Evolutionary conservation across 2,797 vertebrate species (phyloP), one percentile per base, ranked within the genome.

Genomic region (Otolemur crassicaudatus): DNA sequence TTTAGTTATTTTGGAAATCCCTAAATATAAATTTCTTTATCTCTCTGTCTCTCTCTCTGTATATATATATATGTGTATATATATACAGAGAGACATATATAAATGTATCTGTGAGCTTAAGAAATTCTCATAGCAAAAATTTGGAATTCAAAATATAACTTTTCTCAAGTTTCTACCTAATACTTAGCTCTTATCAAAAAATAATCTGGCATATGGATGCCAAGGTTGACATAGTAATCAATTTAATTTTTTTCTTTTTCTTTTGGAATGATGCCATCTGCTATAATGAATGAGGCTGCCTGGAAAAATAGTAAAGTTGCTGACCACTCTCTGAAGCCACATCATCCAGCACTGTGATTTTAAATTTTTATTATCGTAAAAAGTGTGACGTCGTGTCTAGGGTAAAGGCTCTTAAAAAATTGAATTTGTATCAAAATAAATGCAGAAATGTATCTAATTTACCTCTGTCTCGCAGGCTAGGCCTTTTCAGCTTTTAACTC

Each of bases 371-470:
- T 97, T 95, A 90, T 96, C 46, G 80, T 96, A 93, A 96, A 60
- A 97, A 69, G 87, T 94, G 91, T 91, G 97, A 97, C 75, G 86
- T 91, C 87, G 31, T 82, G 31, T 95, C 96, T 97, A 75, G 87
- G 40, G 77, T 76, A 97, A 95, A 95, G 87, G 37, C 93, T 91
- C 95, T 89, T 95, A 63, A 97, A 97, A 96, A 94, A 97, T 46
- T 89, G 95, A 97, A 97, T 98, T 98, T 97, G 93, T 97, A 90
- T 95, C 96, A 97, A 37, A 98, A 98, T 95, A 89, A 97, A 93
- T 92, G 87, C 92, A 94, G 90, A 97, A 95, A 90, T 80, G 67
- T 86, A 49, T 90, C 94, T 97, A 23, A 94, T 98, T 95, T 94
- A 40, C 91, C 86, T 81, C 77, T 13, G 0, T 93, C 87, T 97